Evolutionary conservation across 2,797 vertebrate species (phyloP).

Genomic region (Premnoplex brunnescens): DNA sequence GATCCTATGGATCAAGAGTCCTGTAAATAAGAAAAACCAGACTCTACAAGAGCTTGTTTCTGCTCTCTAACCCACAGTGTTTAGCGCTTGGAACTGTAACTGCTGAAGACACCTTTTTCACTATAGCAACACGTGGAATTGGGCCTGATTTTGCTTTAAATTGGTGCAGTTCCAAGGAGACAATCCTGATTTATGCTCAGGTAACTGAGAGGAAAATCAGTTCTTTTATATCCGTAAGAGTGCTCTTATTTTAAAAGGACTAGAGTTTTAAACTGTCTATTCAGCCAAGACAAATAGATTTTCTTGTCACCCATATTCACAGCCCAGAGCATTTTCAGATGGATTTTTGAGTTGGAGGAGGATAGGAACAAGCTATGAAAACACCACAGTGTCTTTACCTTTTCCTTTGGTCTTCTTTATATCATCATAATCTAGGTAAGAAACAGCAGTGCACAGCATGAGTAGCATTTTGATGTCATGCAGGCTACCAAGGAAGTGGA

Average conservation of each 20-base stretch:
- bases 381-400: neutral
- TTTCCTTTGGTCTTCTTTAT: slow-evolving; percentile 22
- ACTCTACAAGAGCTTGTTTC: neutral
- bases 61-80: neutral
- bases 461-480: slow-evolving; percentile 29
- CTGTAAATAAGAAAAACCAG: neutral
- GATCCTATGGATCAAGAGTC: neutral
- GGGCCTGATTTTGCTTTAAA: neutral
- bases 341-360: slow-evolving; percentile 2
- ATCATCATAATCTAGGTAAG: neutral
- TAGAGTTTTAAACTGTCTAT: slow-evolving; percentile 26
- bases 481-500: slow-evolving; percentile 8
- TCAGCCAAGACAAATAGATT: slow-evolving; percentile 46
- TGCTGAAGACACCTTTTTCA: neutral
- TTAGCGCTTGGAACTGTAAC: neutral
- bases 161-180: neutral
- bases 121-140: neutral
- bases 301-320: slow-evolving; percentile 31
- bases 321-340: neutral
- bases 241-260: neutral
- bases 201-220: slow-evolving; percentile 21
- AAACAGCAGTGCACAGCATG: neutral
- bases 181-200: neutral
- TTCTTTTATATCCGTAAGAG: neutral
- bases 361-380: neutral